Evolutionary conservation across 2,113 vertebrate species (phyloP).

Genomic region (Amia ocellicauda): DNA sequence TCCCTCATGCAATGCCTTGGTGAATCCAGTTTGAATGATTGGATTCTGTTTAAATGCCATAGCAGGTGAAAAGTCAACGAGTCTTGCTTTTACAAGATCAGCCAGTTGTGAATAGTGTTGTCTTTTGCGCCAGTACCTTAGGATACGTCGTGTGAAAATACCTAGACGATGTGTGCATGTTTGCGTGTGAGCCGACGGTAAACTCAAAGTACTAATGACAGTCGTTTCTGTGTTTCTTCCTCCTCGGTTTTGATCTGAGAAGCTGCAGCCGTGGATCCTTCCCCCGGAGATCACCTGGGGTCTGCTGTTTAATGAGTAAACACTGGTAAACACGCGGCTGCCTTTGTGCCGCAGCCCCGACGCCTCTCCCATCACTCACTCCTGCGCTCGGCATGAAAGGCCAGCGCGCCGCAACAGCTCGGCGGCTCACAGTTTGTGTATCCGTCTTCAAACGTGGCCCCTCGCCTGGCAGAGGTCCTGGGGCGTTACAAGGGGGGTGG

Average conservation of each 20-base stretch:
- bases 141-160: too few species aligned
- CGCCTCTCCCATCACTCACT: conserved; percentile 57
- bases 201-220: too few species aligned
- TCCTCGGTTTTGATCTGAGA: not conserved
- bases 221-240: not conserved
- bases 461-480: conserved; percentile 51
- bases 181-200: too few species aligned
- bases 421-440: conserved; percentile 46
- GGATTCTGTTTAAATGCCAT: too few species aligned
- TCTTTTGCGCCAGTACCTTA: too few species aligned
- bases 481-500: conserved; percentile 40
- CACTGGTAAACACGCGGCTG: conserved; percentile 51
- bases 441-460: conserved; percentile 44
- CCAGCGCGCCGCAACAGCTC: conserved; percentile 37
- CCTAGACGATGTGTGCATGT: too few species aligned
- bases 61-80: too few species aligned
- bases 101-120: too few species aligned
- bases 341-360: conserved; percentile 41
- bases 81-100: too few species aligned
- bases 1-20: too few species aligned
- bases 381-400: conserved; percentile 47
- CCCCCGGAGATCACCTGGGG: conserved; percentile 46
- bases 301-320: conserved; percentile 63
- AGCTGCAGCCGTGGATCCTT: not conserved
- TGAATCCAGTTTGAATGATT: too few species aligned